Conservation (phyloP, 2,113 vertebrate species). For the Haliaeetus leucogaster region DNA sequence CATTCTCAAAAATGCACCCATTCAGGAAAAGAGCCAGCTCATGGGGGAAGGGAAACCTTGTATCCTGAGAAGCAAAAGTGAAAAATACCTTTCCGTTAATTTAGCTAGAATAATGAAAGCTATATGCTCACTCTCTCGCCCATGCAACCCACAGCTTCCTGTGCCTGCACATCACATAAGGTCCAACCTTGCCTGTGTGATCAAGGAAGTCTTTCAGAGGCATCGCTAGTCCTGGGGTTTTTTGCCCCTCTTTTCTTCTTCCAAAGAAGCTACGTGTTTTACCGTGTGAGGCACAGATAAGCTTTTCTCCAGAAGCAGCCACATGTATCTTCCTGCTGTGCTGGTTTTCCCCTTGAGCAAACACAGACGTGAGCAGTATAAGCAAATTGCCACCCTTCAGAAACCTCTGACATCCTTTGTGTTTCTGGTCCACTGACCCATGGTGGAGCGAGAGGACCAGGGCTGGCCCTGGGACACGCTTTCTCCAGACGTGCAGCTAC, state of each 20-base stretch:
- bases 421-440: not conserved
- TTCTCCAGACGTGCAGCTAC: not conserved
- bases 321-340: not conserved
- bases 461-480: not conserved
- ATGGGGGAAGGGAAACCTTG: not conserved
- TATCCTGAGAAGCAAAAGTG: not conserved
- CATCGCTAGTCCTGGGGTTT: not conserved
- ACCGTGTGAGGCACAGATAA: not conserved
- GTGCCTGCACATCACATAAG: not conserved
- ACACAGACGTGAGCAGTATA: not conserved
- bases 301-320: not conserved
- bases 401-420: not conserved
- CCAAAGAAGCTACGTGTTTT: not conserved
- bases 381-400: not conserved
- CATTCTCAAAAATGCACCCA: not conserved
- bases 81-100: not conserved
- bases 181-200: not conserved
- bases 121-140: not conserved
- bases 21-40: not conserved
- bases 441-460: rapidly evolving
- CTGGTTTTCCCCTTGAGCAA: not conserved
- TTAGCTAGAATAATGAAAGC: not conserved
- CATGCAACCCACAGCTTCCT: not conserved
- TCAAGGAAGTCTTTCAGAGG: not conserved
- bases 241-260: not conserved